These are phyloP conservation scores for Agrochola lychnidis DNA, from an alignment of 2,888 invertebrate genomes.

Conservation along the genomic window DNA sequence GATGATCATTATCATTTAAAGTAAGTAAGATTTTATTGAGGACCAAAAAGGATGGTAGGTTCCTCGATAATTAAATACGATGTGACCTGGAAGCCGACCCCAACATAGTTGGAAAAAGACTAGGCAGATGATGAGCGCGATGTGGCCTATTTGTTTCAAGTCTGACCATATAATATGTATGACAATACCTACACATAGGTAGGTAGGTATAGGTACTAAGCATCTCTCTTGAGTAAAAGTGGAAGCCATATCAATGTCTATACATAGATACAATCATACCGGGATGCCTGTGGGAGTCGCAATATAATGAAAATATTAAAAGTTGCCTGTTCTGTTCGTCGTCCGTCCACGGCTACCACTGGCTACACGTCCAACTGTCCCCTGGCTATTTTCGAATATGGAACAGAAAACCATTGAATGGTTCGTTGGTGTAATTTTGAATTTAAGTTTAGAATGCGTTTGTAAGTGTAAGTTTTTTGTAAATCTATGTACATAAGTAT, in stretches of 20 bases:
- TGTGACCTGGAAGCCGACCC: too few relatives aligned
- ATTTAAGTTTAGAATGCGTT: neutral
- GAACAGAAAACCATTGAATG: conserved; percentile 59
- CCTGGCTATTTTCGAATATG: conserved; percentile 70
- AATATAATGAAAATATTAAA: conserved; percentile 80
- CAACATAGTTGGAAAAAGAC: too few relatives aligned
- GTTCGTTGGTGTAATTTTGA: neutral
- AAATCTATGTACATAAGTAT: too few relatives aligned
- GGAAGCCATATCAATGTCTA: conserved; percentile 24
- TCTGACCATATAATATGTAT: neutral
- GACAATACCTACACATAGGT: neutral
- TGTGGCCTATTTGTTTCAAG: neutral
- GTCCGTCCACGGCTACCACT: conserved; percentile 56
- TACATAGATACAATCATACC: conserved; percentile 22
- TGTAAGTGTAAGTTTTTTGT: neutral
- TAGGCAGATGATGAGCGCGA: too few relatives aligned
- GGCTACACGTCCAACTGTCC: conserved; percentile 68
- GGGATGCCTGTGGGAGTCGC: conserved; percentile 63
- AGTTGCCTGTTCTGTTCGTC: conserved; percentile 65
- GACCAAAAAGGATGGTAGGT: too few relatives aligned
- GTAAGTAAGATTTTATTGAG: too few relatives aligned
- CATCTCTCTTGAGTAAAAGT: conserved; percentile 16
- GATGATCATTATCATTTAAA: too few relatives aligned
- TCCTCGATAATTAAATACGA: too few relatives aligned
- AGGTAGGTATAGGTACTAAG: too few relatives aligned